phyloP scores from a whole-genome alignment of 2,797 vertebrate species.

The Enteromius treurensis region DNA sequence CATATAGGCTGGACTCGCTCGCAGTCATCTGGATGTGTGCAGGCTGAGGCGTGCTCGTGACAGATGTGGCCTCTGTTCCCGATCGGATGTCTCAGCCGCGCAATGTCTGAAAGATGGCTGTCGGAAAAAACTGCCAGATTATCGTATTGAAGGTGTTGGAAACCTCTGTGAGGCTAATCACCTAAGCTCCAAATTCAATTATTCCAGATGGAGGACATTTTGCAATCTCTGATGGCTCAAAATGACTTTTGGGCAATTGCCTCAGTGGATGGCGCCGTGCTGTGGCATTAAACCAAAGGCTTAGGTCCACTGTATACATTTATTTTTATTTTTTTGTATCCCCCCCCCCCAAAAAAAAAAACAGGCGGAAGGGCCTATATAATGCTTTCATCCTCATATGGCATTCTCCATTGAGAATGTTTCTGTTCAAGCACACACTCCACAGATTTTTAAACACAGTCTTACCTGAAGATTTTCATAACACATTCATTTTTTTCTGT shows the following conservation, averaged over 20 bases:
- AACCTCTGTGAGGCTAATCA: conserved; percentile 70
- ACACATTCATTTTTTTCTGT: conserved; percentile 31
- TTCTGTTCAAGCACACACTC: conserved; percentile 22
- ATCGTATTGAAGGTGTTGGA: conserved; percentile 63
- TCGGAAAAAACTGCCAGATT: conserved; percentile 73
- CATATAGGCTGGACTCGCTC: conserved; percentile 13
- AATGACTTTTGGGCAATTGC: conserved; percentile 69
- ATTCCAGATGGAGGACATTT: conserved; percentile 69
- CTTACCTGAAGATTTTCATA: conserved; percentile 40
- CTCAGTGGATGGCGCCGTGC: conserved; percentile 62
- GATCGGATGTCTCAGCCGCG: conserved; percentile 44
- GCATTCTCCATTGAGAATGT: conserved; percentile 53
- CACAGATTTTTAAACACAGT: conserved; percentile 26
- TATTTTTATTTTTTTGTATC: conserved; percentile 30
- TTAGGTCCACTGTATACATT: conserved; percentile 61
- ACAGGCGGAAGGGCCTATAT: conserved; percentile 50
- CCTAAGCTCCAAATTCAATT: conserved; percentile 76
- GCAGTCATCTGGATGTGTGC: background rate
- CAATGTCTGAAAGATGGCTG: conserved; percentile 68
- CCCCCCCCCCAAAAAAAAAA: background rate
- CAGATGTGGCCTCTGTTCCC: conserved; percentile 45
- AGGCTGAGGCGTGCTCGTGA: conserved; percentile 65
- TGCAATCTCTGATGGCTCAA: conserved; percentile 69
- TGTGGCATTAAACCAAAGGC: conserved; percentile 67
- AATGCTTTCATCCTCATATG: conserved; percentile 38